A percentile compares a stretch with the other conserved stretches of the same genome.
phyloP scores from a whole-genome alignment of 1,140 invertebrate species.

The Charaxes varanes region DNA sequence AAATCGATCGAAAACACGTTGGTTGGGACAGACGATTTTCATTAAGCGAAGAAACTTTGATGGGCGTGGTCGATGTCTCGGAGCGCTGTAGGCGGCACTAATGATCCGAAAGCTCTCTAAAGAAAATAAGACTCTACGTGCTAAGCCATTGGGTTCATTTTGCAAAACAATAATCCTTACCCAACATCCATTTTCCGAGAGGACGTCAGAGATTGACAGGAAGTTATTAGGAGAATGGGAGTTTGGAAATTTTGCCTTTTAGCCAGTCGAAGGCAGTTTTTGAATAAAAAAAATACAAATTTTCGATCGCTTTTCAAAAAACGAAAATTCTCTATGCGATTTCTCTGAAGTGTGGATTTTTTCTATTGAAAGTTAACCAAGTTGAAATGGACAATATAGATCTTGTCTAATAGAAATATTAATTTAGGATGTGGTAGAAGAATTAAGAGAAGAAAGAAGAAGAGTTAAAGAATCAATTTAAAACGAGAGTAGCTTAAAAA shows the following conservation, averaged over 20 bases:
- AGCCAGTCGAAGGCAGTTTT: conserved; percentile 6
- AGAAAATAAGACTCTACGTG: conserved; percentile 36
- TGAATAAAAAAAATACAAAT: no score
- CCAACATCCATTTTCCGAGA: conserved; percentile 28
- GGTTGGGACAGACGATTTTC: conserved; percentile 38
- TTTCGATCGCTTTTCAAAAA: no score
- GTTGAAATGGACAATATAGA: no score
- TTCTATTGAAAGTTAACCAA: no score
- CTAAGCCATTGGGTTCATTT: conserved; percentile 24
- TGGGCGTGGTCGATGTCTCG: conserved; percentile 40
- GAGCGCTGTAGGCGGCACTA: conserved; percentile 43
- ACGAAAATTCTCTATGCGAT: no score
- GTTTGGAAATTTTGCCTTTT: conserved; percentile 21
- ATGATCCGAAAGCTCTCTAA: conserved; percentile 37
- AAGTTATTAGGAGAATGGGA: conserved; percentile 29
- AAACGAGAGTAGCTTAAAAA: no score
- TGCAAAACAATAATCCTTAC: conserved; percentile 18
- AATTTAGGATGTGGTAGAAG: no score
- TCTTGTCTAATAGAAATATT: no score
- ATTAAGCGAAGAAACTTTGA: conserved; percentile 38
- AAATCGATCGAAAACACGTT: conserved; percentile 37
- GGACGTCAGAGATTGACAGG: conserved; percentile 36
- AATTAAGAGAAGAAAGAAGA: no score
- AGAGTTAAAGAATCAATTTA: no score
- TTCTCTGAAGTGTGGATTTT: no score